Base-by-base conservation (phyloP, 1,140 invertebrate genomes). In the Formica selysi region DNA sequence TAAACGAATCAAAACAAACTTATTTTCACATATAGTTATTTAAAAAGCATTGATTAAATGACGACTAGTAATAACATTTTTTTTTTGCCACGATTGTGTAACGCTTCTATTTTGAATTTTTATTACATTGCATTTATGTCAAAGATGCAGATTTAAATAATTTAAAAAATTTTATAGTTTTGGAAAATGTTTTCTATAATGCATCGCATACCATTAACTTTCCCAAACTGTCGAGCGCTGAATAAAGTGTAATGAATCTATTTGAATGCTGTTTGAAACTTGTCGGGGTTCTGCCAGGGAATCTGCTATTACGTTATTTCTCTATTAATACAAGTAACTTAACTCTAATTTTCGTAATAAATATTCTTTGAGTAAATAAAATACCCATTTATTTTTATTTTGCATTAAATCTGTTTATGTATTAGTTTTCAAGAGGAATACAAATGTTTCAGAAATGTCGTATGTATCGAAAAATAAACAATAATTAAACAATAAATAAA, bases 281-380 rank as follows among this genome's bases (percentile, higher is more conserved):
- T 51, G 48, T 16, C 4, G 4, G 48, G 48, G 5, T 19, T 51
- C 32, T 32, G 32, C 0, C 32, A 32, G 3, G 1, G 48, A 79
- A 79, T 68, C 19, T 48, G 51, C 44, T 70, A 32, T 70, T 67
- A 67, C n/a, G 36, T 68, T 80, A 38, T 22, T 80, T 70, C 2
- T 32, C 2, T 70, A 4, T 19, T 79, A 79, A 79, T 41, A 10
- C 13, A 8, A 51, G 7, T 68, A 54, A 79, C 19, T 79, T n/a
- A 6, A 54, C 2, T 54, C 13, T 22, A 68, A 79, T 26, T 79
- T 79, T 2, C 5, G 48, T 41, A 68, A 38, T 79, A 54, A 79
- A 70, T 0, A 26, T 13, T 54, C 32, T 68, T 70, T 61, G 54
- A 22, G 4, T 68, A 54, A 38, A 29, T 41, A 68, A 79, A 62